Base-by-base conservation (phyloP, 1,140 invertebrate species). In the Drosophila nigromelanica region DNA sequence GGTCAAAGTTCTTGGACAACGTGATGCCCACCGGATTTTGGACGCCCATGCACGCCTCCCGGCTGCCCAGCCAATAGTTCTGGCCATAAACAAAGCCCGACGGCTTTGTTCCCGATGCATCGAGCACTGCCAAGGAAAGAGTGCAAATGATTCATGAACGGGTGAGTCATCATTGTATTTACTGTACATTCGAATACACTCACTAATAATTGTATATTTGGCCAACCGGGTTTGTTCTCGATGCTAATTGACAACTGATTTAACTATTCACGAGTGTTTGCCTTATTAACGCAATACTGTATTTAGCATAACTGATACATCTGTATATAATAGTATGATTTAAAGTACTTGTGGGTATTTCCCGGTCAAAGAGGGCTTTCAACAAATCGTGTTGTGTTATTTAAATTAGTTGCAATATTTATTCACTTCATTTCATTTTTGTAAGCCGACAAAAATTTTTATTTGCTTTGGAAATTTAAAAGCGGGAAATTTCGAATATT, bases 31-130 rank as follows among this genome's bases (percentile, higher is more conserved):
- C 79, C 1, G 91, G 90, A 51, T 60, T 54, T 43, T 87, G 78
- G 4, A 92, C 83, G 0, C 87, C 83, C 14, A 69, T 77, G 56
- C 91, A 92, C 5, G 83, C 90, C 61, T 92, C 81, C 11, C 80
- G 71, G 35, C 91, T 92, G 42, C 91, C 91, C 45, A 92, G 68
- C 91, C 91, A 92, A 39, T 89, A 92, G 74, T 92, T 92, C 24
- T 92, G 89, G 24, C 91, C 91, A 48, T 86, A 91, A 1, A 92
- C 71, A 54, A 92, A 92, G 7, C 91, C 91, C 2, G 91, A 80
- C 0, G 89, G 79, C 27, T 90, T 87, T 2, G 78, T 81, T 5
- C 89, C 91, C 6, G 91, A 92, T 4, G 91, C 90, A 66, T 92
- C 91, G 6, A 92, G 73, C 8, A 90, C 91, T 92, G 60, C 1